phyloP scores from a whole-genome alignment of 2,113 vertebrate genomes.

The Pelusios castaneus region DNA sequence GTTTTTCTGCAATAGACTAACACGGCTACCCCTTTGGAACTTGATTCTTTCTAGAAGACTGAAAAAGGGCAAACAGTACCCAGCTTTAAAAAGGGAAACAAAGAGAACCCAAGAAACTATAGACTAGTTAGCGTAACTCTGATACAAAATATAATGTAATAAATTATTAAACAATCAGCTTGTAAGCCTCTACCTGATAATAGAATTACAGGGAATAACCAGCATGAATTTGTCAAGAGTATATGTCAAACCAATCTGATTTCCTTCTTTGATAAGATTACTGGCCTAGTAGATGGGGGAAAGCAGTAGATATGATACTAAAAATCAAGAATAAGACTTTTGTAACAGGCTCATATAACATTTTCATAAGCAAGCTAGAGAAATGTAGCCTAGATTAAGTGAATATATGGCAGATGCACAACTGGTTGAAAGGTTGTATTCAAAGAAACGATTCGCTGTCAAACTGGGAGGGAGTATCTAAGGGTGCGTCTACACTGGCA shows the following conservation, averaged over 20 bases:
- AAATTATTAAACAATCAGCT: too few relatives aligned
- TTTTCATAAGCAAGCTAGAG: not conserved
- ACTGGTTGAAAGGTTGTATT: not conserved
- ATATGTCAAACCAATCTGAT: not conserved
- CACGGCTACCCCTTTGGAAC: too few relatives aligned
- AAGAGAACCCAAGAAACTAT: too few relatives aligned
- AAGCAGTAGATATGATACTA: not conserved
- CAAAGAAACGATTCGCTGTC: not conserved
- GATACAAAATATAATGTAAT: too few relatives aligned
- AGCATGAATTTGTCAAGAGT: not conserved
- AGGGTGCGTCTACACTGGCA: too few relatives aligned
- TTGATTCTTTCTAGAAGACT: too few relatives aligned
- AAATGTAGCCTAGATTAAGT: not conserved
- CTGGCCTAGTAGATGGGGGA: not conserved
- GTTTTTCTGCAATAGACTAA: too few relatives aligned
- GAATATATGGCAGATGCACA: not conserved
- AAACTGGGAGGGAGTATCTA: not conserved
- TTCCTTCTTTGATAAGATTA: not conserved
- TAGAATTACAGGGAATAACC: not conserved
- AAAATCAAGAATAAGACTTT: not conserved
- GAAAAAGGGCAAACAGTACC: too few relatives aligned
- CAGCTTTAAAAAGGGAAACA: too few relatives aligned
- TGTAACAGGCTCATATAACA: not conserved
- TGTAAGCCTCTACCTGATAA: not conserved
- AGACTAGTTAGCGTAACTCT: too few relatives aligned